phyloP scores from a whole-genome alignment of 1,140 invertebrate genomes.

The Drosophila pandora region DNA sequence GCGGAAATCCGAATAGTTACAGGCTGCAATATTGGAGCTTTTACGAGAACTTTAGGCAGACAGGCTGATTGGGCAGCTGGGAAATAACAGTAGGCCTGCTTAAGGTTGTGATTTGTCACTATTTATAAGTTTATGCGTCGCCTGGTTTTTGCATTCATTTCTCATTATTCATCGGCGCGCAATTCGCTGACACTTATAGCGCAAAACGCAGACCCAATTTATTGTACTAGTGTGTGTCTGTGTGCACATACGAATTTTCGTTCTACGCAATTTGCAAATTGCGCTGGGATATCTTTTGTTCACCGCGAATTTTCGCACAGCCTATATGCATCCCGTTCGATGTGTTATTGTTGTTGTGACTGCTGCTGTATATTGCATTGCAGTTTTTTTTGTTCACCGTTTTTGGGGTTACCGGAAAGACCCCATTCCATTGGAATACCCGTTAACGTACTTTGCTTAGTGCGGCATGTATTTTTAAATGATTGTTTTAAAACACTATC shows the following conservation, averaged over 20 bases:
- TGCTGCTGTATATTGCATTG: slow-evolving; percentile 32
- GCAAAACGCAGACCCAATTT: slow-evolving; percentile 14
- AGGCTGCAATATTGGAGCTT: slow-evolving; percentile 6
- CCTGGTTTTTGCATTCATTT: slow-evolving; percentile 33
- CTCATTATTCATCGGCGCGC: slow-evolving; percentile 46
- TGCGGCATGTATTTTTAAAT: slow-evolving; percentile 10
- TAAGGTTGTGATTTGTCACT: slow-evolving; percentile 48
- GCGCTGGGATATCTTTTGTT: slow-evolving; percentile 63
- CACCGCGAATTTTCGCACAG: slow-evolving; percentile 48
- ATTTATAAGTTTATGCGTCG: slow-evolving; percentile 54
- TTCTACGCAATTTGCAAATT: slow-evolving; percentile 73
- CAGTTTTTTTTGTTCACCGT: slow-evolving; percentile 16
- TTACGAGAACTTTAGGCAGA: slow-evolving; percentile 41
- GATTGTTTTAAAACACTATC: slow-evolving; percentile 8
- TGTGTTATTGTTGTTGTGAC: slow-evolving; percentile 50
- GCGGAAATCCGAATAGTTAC: slow-evolving; percentile 11
- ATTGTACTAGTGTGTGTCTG: slow-evolving; percentile 21
- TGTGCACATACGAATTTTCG: slow-evolving; percentile 21
- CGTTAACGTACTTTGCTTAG: slow-evolving; percentile 25
- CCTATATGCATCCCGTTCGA: slow-evolving; percentile 30
- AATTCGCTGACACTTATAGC: slow-evolving; percentile 58
- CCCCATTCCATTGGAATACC: background rate
- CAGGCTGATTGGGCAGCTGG: slow-evolving; percentile 30
- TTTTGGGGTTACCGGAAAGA: background rate
- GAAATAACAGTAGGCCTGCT: slow-evolving; percentile 49